Conservation (phyloP, 2,113 vertebrate genomes). For the Apeltes quadracus region DNA sequence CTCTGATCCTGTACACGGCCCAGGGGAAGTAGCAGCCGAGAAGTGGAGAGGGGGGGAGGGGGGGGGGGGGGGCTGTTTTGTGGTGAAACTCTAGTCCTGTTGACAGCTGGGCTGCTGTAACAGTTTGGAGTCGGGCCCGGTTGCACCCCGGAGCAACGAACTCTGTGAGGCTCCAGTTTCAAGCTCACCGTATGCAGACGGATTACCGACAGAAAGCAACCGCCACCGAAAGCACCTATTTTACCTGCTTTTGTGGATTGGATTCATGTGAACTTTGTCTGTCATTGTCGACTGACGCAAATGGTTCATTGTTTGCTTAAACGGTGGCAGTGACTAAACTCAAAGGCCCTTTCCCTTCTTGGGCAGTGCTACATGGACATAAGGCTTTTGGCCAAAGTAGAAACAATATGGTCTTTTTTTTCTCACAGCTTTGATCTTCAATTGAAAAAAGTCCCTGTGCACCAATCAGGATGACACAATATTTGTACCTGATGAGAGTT, state of each 20-base stretch:
- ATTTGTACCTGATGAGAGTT: neutral
- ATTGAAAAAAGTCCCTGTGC: neutral
- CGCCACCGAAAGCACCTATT: neutral
- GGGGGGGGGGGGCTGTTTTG: constrained; percentile 9
- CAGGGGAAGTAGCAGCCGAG: constrained; percentile 21
- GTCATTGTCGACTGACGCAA: neutral
- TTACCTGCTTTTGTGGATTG: neutral
- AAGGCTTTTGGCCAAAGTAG: neutral
- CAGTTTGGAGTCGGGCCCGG: constrained; percentile 24
- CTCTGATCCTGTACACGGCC: constrained; percentile 45
- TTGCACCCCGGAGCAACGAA: constrained; percentile 2
- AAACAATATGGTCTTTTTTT: neutral
- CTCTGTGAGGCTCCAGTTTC: neutral
- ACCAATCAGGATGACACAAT: neutral
- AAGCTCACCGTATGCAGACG: neutral
- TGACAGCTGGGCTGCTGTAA: constrained; percentile 25
- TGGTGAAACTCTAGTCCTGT: neutral
- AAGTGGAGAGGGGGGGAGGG: neutral
- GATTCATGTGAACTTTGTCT: neutral
- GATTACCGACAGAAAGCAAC: neutral
- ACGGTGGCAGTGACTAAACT: neutral
- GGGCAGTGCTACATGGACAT: neutral
- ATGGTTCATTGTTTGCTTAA: neutral
- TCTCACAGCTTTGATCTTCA: neutral
- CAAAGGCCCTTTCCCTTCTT: neutral